Conservation (phyloP, 2,113 vertebrate genomes). For the Brachypteracias leptosomus region DNA sequence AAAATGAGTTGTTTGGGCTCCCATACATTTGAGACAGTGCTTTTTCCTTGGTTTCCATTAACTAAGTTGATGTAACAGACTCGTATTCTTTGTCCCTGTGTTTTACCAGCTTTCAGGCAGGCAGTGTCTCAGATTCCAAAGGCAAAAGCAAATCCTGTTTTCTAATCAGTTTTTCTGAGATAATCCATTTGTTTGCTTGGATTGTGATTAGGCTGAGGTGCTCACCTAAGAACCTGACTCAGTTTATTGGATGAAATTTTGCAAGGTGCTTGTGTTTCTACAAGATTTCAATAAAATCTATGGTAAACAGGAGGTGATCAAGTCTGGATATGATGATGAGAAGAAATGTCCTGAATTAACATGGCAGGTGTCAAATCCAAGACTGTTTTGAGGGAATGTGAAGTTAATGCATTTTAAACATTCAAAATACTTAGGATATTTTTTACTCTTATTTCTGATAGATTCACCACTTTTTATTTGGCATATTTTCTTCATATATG, state of each 20-base stretch:
- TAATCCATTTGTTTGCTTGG: background rate
- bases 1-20: background rate
- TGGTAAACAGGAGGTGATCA: background rate
- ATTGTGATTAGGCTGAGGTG: background rate
- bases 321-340: background rate
- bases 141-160: background rate
- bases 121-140: background rate
- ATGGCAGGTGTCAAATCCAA: background rate
- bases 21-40: background rate
- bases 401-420: background rate
- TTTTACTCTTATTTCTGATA: background rate
- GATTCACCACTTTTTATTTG: background rate
- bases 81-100: background rate
- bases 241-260: background rate
- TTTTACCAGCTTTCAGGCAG: background rate
- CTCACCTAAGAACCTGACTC: background rate
- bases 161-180: background rate
- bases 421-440: background rate
- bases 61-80: background rate
- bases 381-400: background rate
- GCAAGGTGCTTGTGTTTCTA: background rate
- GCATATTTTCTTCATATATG: background rate
- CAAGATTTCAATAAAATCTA: background rate
- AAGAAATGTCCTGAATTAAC: background rate
- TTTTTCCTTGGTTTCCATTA: background rate